Conservation (phyloP, 2,888 invertebrate genomes). For the Agrotis ipsilon region DNA sequence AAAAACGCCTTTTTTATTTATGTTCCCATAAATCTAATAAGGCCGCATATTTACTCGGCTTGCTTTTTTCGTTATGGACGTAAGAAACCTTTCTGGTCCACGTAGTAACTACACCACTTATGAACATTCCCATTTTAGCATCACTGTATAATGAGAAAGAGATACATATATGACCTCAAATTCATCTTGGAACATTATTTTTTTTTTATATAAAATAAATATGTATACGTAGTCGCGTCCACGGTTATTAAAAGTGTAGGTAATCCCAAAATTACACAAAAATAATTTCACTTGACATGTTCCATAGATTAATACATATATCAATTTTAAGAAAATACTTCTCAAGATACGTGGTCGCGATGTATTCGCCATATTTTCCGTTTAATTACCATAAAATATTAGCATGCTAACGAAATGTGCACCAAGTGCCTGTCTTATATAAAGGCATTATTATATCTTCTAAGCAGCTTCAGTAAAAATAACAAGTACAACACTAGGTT, state of each 20-base stretch:
- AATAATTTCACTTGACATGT: too few species aligned
- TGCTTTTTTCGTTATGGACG: slow-evolving; percentile 4
- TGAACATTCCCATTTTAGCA: slow-evolving; percentile 15
- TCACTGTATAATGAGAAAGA: not conserved
- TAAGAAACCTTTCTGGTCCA: not conserved
- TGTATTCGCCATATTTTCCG: not conserved
- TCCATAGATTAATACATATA: not conserved
- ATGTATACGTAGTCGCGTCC: not conserved
- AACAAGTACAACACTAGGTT: slow-evolving; percentile 65
- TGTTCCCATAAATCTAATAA: slow-evolving; percentile 68
- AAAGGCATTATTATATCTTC: slow-evolving; percentile 53
- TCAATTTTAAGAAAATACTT: not conserved
- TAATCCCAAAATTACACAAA: too few species aligned
- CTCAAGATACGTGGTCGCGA: not conserved
- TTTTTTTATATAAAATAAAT: not conserved
- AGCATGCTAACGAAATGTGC: slow-evolving; percentile 31
- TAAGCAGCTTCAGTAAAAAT: slow-evolving; percentile 57
- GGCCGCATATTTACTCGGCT: slow-evolving; percentile 35
- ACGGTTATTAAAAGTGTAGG: not conserved
- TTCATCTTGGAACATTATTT: not conserved
- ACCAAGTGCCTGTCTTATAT: slow-evolving; percentile 58
- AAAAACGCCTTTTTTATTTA: slow-evolving; percentile 67
- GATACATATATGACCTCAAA: not conserved
- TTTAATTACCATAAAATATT: slow-evolving; percentile 9
- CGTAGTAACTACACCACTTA: slow-evolving; percentile 55